phyloP scores from a whole-genome alignment of 2,113 vertebrate species.

The Myanophis thanlyinensis region DNA sequence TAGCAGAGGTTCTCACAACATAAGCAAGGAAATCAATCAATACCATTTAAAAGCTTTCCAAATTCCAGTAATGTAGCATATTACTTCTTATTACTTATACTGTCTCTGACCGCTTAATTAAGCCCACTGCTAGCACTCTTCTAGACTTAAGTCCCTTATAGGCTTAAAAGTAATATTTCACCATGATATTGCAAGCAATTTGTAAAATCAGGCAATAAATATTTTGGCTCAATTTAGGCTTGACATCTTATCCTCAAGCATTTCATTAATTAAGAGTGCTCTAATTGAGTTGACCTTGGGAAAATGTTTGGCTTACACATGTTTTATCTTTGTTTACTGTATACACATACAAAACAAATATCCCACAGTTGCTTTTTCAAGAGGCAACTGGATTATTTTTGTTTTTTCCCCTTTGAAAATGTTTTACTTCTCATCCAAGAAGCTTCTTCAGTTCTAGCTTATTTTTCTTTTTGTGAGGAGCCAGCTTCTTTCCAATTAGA shows the following conservation, averaged over 20 bases:
- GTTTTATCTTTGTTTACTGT: background rate
- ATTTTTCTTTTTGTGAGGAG: background rate
- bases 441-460: background rate
- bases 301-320: conserved; percentile 19
- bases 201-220: background rate
- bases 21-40: background rate
- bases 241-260: background rate
- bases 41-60: background rate
- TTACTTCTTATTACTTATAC: background rate
- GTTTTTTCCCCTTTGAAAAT: background rate
- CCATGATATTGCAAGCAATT: background rate
- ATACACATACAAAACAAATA: background rate
- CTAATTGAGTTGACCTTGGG: background rate
- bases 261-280: conserved; percentile 18
- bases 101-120: background rate
- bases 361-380: background rate
- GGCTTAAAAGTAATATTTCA: background rate
- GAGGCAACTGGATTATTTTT: background rate
- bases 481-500: background rate
- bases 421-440: background rate
- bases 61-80: background rate
- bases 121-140: background rate
- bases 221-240: background rate
- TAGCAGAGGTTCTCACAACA: background rate
- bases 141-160: background rate